Evolutionary conservation across 1,140 invertebrate genomes (phyloP), one percentile per base, ranked within the genome.

Genomic region (Leptoteleia sp.): DNA sequence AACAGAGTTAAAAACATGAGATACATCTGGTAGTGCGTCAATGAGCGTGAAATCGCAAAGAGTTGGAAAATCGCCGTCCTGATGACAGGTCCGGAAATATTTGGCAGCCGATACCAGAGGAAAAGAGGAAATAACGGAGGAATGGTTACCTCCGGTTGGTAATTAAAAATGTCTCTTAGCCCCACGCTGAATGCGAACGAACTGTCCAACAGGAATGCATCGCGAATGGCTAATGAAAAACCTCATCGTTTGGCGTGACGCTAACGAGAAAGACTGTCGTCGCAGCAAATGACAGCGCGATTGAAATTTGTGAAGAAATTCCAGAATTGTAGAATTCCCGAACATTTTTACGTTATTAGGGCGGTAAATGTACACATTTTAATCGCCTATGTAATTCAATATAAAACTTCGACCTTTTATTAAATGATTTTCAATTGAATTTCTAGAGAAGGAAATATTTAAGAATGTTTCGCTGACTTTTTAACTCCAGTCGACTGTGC

Each of bases 131-230:
- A 73, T 80, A 73, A 71, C 64, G 68, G 55, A 65, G 57, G 72
- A 71, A 76, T 67, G 45, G 76, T 79, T 73, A 79, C 76, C 80
- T 79, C 80, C 77, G 80, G 73, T 75, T 65, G 80, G 65, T 81
- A 81, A 81, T 81, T 81, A 81, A 81, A 81, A 81, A 81, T 81
- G 77, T 80, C 77, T 76, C 70, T 54, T 68, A 68, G 17, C 68
- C 47, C 57, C 38, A 57, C 55, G 19, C 52, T 68, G 31, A 40
- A 72, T 65, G 67, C 72, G 76, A 64, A 70, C 61, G 27, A 76
- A 76, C 78, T 76, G 78, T 72, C 80, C 67, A 76, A 79, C 76
- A 72, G 71, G 79, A 81, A 81, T 81, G 79, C 71, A 68, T 76
- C 64, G 43, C 76, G 76, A 81, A 67, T 70, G 64, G 76, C 76